Conservation (phyloP, 2,888 invertebrate species). For the Anaspis maculata region DNA sequence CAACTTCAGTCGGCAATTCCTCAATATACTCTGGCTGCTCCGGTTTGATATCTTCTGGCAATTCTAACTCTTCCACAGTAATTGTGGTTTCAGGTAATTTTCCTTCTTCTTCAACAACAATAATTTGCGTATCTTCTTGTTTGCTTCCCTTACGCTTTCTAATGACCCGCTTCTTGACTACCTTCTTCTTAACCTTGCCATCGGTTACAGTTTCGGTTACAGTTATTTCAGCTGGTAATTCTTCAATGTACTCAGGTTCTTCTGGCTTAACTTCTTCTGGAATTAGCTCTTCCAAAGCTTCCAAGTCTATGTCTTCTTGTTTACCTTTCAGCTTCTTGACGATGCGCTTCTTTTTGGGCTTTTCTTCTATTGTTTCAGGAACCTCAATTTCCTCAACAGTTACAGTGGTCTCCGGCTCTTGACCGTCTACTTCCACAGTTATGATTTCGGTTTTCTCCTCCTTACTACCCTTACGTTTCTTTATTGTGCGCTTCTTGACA, state of each 20-base stretch:
- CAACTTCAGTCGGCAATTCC: conserved; percentile 22
- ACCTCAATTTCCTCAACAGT: conserved; percentile 22
- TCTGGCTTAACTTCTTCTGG: conserved; percentile 9
- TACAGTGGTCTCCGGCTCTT: conserved; percentile 30
- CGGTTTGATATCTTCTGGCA: conserved; percentile 28
- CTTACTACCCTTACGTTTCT: conserved; percentile 28
- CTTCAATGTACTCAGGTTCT: conserved; percentile 21
- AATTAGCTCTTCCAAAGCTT: conserved; percentile 21
- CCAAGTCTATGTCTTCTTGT: conserved; percentile 30
- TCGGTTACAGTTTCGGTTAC: conserved; percentile 33
- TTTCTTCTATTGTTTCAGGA: conserved; percentile 10
- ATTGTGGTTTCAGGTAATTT: conserved; percentile 1
- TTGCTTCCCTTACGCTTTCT: conserved; percentile 39
- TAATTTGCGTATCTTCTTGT: conserved; percentile 35
- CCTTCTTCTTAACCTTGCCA: conserved; percentile 35
- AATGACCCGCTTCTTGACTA: conserved; percentile 41
- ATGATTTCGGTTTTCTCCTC: conserved; percentile 35
- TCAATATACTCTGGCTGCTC: conserved; percentile 13
- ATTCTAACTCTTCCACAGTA: conserved; percentile 20
- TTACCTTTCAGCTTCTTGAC: too few relatives aligned
- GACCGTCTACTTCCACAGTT: conserved; percentile 32
- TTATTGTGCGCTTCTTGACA: conserved; percentile 1
- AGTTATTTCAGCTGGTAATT: conserved; percentile 31
- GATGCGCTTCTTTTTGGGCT: too few relatives aligned
- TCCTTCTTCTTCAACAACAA: conserved; percentile 19